Evolutionary conservation across 2,113 vertebrate species (phyloP), one percentile per base, ranked within the genome.

Genomic region (Microtus ochrogaster): DNA sequence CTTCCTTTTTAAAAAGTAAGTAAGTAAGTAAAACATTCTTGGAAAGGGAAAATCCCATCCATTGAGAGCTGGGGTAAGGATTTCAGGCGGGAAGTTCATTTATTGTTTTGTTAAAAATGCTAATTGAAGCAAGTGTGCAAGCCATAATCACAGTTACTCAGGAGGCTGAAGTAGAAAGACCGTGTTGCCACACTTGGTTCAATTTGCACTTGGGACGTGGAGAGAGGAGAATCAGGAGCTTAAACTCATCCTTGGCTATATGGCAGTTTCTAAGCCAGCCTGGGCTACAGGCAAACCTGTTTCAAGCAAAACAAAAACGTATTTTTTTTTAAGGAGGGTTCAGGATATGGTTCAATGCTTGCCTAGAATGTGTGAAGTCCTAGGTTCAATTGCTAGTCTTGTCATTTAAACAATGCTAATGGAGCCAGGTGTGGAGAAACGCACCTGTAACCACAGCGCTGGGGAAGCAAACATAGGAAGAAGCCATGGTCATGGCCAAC

Each of bases 21-120:
- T 58, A 58, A 92, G 85, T 87, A n/a, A 68, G 36, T 68, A 22
- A 65, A 68, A n/a, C 9, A 68, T 22, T 86, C 78, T 26, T 21
- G 5, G 33, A 96, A 93, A 97, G 52, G 21, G 16, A 90, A 96
- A 82, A 10, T 39, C 30, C 92, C 11, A 82, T 79, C 58, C 78
- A 11, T 95, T 96, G 88, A n/a, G 14, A 90, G 44, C 22, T 58
- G 10, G 14, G n/a, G 33, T 52, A 28, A 89, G 22, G 36, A 89
- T 81, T 92, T 85, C 74, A 90, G 21, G 33, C 17, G 86, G 49
- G 22, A 82, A 73, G 73, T 82, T 94, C 16, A 81, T 58, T 78
- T 84, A 76, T 65, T 44, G 39, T 9, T 65, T 65, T 65, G 39
- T 16, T 89, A 78, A 94, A 65, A 63, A 82, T 81, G 89, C 7